These are phyloP conservation scores for Leptinotarsa defecta DNA, from an alignment of 1,140 invertebrate species.

Conservation along the genomic window DNA sequence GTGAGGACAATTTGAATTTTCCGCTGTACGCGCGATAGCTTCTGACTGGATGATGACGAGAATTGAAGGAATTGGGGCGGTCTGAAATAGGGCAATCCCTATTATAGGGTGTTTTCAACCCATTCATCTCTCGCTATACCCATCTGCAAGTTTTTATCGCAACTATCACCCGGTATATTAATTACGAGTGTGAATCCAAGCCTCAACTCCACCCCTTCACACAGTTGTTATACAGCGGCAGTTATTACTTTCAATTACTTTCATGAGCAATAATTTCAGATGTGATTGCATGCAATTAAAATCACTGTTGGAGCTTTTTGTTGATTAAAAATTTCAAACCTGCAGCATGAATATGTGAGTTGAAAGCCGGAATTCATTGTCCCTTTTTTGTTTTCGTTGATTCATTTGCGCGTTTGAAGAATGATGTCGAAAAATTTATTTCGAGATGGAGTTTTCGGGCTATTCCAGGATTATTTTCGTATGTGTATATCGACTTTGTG, in stretches of 20 bases:
- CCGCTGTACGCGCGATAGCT: too few species aligned
- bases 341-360: neutral
- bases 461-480: too few species aligned
- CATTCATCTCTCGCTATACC: too few species aligned
- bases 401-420: neutral
- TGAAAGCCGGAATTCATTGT: neutral
- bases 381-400: neutral
- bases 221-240: neutral
- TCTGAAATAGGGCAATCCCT: too few species aligned
- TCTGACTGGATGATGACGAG: too few species aligned
- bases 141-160: neutral
- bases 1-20: too few species aligned
- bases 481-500: too few species aligned
- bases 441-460: neutral
- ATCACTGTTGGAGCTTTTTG: constrained; percentile 24
- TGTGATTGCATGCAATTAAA: constrained; percentile 23
- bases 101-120: too few species aligned
- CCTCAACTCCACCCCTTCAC: neutral
- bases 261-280: constrained; percentile 22
- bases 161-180: neutral
- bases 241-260: constrained; percentile 24
- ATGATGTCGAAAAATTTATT: neutral
- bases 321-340: constrained; percentile 19
- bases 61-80: too few species aligned
- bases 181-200: neutral